phyloP scores from a whole-genome alignment of 2,797 vertebrate species.

The Bovichtus variegatus region DNA sequence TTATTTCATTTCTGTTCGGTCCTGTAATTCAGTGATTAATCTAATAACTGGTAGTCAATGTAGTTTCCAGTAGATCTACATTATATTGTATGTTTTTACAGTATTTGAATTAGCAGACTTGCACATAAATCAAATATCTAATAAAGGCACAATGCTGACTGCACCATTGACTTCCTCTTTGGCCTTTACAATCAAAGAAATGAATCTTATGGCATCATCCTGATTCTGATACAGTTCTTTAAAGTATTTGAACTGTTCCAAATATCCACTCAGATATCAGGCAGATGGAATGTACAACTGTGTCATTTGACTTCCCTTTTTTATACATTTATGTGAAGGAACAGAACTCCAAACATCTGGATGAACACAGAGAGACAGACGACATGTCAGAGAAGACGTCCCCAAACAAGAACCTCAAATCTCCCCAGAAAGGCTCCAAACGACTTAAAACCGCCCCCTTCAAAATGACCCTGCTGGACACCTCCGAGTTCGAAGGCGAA shows the following conservation, averaged over 20 bases:
- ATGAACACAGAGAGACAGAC: constrained; percentile 90
- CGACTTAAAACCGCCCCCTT: constrained; percentile 92
- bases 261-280: neutral
- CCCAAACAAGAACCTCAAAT: constrained; percentile 93
- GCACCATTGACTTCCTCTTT: neutral
- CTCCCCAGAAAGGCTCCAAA: constrained; percentile 94
- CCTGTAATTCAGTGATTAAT: neutral
- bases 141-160: constrained; percentile 13
- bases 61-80: neutral
- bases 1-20: neutral
- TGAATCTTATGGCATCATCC: neutral
- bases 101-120: constrained; percentile 7
- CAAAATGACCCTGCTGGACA: constrained; percentile 93
- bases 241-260: neutral
- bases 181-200: neutral
- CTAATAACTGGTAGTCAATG: neutral
- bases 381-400: constrained; percentile 94
- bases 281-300: neutral
- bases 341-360: constrained; percentile 80
- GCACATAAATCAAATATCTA: constrained; percentile 2
- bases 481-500: constrained; percentile 91
- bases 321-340: constrained; percentile 61
- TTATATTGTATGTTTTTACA: neutral
- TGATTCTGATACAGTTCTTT: neutral
- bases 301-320: neutral